Percentiles rank a stretch among this genome's conserved stretches.
Evolutionary conservation across 2,797 vertebrate species (phyloP).

Genomic region (Cryptoprocta ferox): DNA sequence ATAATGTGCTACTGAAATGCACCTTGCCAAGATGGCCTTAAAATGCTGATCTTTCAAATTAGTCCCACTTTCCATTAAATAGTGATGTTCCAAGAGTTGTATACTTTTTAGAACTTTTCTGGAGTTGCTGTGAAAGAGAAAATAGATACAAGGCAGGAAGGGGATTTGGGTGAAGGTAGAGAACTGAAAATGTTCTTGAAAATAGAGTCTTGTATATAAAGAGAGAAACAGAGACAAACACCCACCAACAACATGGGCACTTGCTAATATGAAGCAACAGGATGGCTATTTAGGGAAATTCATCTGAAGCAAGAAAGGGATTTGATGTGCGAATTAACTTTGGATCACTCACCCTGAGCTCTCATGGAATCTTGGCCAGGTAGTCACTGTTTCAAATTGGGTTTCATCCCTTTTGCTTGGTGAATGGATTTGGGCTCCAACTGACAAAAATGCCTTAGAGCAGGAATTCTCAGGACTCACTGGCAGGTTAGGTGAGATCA

Average conservation of each 20-base stretch:
- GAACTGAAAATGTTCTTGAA: conserved; percentile 68
- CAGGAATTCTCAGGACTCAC: background rate
- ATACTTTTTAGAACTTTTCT: conserved; percentile 73
- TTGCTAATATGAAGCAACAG: conserved; percentile 52
- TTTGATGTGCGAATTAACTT: conserved; percentile 36
- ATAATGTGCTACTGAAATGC: conserved; percentile 67
- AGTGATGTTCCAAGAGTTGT: conserved; percentile 53
- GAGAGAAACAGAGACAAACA: conserved; percentile 67
- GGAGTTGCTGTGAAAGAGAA: conserved; percentile 64
- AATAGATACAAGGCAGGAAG: conserved; percentile 45
- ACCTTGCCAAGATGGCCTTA: conserved; percentile 56
- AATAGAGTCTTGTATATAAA: conserved; percentile 62
- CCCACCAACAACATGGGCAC: conserved; percentile 70
- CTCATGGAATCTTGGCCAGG: conserved; percentile 32
- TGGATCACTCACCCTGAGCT: conserved; percentile 17
- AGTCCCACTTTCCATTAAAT: conserved; percentile 60
- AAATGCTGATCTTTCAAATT: conserved; percentile 65
- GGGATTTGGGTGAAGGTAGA: background rate
- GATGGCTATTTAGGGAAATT: conserved; percentile 69
- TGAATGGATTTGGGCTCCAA: background rate
- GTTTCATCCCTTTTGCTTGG: background rate
- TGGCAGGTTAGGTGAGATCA: background rate
- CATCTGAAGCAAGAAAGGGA: conserved; percentile 50
- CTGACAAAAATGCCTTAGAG: background rate
- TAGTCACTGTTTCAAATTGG: background rate